These are phyloP conservation scores for Pithys albifrons DNA, from an alignment of 2,113 vertebrate genomes.

Conservation along the genomic window DNA sequence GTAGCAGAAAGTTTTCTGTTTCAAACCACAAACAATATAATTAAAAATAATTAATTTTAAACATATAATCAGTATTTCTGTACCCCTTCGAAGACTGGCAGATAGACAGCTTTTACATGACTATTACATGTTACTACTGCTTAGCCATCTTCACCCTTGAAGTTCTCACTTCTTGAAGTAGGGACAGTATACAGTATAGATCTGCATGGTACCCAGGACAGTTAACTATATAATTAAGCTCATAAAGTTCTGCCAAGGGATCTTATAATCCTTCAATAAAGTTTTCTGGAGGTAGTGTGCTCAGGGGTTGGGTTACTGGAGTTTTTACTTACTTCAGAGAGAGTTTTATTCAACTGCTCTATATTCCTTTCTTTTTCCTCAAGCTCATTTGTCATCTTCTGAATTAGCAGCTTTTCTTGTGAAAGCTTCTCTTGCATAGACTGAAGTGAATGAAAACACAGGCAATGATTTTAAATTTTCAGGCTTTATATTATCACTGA, in stretches of 20 bases:
- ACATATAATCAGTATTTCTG: not conserved
- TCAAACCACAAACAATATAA: not conserved
- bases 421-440: constrained; percentile 79
- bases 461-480: not conserved
- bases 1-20: not conserved
- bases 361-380: constrained; percentile 77
- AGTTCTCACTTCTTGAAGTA: not conserved
- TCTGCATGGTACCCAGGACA: not conserved
- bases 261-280: not conserved
- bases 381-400: constrained; percentile 77
- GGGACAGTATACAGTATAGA: not conserved
- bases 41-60: not conserved
- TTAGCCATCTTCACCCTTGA: not conserved
- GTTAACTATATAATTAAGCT: not conserved
- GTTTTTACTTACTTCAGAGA: constrained; percentile 80
- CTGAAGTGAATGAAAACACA: constrained; percentile 62
- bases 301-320: not conserved
- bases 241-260: not conserved
- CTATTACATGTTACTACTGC: not conserved
- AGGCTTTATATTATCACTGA: not conserved
- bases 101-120: not conserved
- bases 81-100: not conserved
- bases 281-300: not conserved
- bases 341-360: constrained; percentile 68
- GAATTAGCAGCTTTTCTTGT: constrained; percentile 74